Evolutionary conservation across 2,797 vertebrate species (phyloP), one percentile per base, ranked within the genome.

Genomic region (Steatocranus sp.): DNA sequence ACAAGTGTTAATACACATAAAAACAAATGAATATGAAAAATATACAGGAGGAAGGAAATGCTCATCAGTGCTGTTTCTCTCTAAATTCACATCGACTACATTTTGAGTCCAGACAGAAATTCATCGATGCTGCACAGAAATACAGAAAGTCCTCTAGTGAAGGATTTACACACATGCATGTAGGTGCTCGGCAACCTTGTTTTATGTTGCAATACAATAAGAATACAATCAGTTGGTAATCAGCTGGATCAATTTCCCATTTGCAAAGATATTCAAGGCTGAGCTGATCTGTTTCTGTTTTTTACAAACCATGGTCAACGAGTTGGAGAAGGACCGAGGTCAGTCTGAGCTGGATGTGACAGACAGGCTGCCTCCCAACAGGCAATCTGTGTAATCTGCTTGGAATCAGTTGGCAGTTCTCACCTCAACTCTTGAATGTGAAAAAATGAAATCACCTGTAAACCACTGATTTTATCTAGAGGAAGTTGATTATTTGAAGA

Each of bases 71-170:
- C 18, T 7, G 6, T 58, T 58, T 58, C 9, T 0, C 53, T 32
- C 27, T 32, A 27, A n/a, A n/a, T 0, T 63, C n/a, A 66, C 34
- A 23, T 20, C 12, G 2, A 23, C 61, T 15, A 23, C 11, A 0
- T 38, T 20, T 23, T 1, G 61, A 66, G n/a, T 41, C 61, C 58
- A 36, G 30, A n/a, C 58, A 66, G 34, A 66, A 66, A 23, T 23
- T 66, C 12, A 1, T 41, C 2, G 8, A 66, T 0, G n/a, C 1
- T 15, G 8, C 34, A 3, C 8, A 66, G 12, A 15, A 41, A 66
- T 0, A 15, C 1, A 66, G 12, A 0, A 23, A 41, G 36, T 23
- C 10, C 0, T 34, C 18, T n/a, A n/a, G 58, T 12, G 58, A 63
- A 8, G n/a, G 5, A 41, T 0, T 23, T 66, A 36, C 34, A 38